Evolutionary conservation across 2,888 invertebrate genomes (phyloP), one percentile per base, ranked within the genome.

Genomic region (Synergus itoensis): DNA sequence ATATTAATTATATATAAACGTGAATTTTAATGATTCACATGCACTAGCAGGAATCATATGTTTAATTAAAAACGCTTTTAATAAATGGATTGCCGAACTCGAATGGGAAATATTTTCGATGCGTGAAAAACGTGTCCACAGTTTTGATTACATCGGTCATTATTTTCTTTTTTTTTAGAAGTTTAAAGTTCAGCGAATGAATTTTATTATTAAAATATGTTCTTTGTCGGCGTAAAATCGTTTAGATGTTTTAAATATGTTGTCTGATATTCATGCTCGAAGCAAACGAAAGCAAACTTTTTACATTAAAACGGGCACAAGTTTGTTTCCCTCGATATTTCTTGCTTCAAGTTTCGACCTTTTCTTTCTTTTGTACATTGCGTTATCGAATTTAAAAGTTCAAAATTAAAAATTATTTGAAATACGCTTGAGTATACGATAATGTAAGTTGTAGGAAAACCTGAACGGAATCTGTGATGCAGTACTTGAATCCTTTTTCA

Each of bases 201-300:
- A 60, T 60, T 60, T 60, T 53, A n/a, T n/a, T 18, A n/a, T n/a
- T 53, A 9, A 53, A 53, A n/a, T n/a, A 9, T 53, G n/a, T 9
- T 53, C 53, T 53, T 53, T 53, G n/a, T 21, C 12, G 12, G 60
- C 4, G 9, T 11, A 40, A 53, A 73, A 73, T 73, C 53, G 36
- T 73, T 73, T 53, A 73, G 48, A 73, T 73, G 40, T 73, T 53
- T 73, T 53, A 40, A 53, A 73, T 73, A 28, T 48, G 36, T 53
- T 73, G n/a, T 36, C 73, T 40, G 73, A 73, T 73, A 53, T 53
- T 36, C 36, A 53, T 48, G 53, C 36, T 73, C 73, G 28, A 53
- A 73, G 73, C 53, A 53, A 53, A 73, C 73, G 73, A 73, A 65
- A 73, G 73, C n/a, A 73, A 73, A 73, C 53, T 73, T 73, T 73